Base-by-base conservation (phyloP, 2,113 vertebrate species). In the Archilochus colubris region DNA sequence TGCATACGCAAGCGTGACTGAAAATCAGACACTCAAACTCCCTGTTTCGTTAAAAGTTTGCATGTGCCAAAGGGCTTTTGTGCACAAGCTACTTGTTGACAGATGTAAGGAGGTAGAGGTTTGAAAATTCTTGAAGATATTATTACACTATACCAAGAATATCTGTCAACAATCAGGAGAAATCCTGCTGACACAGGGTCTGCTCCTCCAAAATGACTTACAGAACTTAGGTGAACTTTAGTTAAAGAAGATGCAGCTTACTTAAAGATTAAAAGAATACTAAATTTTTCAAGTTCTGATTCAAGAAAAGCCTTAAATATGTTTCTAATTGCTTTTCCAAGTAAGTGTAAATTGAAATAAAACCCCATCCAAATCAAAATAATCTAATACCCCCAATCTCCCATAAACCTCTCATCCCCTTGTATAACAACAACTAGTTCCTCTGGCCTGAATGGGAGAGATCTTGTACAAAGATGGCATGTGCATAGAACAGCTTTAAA, bases 51-150 rank as follows among this genome's bases (percentile, higher is more conserved):
- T 77, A 20, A 7, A 24, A n/a, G 44, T 66, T 89, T 90, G 82
- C 87, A 25, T 78, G 82, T 94, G 89, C 94, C 76, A 86, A 66
- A 62, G 48, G 68, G 76, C 76, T 95, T 91, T 90, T 91, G 61
- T 88, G 85, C 88, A 95, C 73, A 85, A 72, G 80, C 94, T 78
- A 38, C 82, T 92, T 96, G 82, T 30, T 92, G 95, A 95, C 94
- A 97, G 95, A 97, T 92, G 53, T 36, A 36, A 62, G 82, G 89
- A 96, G 69, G 48, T 58, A 92, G 67, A 78, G 82, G 70, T 68
- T 88, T 91, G 82, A 78, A 94, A 97, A 97, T 95, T 97, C 93
- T 61, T 93, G 88, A 78, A 96, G 96, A 84, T 97, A 90, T 92
- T 97, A 64, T 97, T 97, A 96, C 94, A 83, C 83, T 93, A 77